These are phyloP conservation scores for Chaetodon trifascialis DNA, from an alignment of 2,113 vertebrate genomes.

Conservation along the genomic window DNA sequence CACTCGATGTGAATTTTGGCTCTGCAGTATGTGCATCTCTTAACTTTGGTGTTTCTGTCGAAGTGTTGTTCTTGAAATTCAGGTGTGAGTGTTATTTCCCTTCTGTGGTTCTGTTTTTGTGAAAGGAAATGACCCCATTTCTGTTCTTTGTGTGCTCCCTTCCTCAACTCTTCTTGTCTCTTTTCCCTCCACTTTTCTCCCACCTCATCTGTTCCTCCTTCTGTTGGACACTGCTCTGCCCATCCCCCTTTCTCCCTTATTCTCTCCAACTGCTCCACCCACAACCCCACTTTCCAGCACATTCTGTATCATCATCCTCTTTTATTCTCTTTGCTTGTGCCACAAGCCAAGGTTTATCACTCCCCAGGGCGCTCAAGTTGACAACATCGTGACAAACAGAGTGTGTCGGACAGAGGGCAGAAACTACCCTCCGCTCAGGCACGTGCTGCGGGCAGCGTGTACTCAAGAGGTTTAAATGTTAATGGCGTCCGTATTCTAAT, in stretches of 20 bases:
- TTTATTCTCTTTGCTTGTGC: constrained; percentile 67
- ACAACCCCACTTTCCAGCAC: constrained; percentile 60
- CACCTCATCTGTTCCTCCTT: constrained; percentile 78
- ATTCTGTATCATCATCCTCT: constrained; percentile 55
- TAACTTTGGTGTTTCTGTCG: not conserved
- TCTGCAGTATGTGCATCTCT: constrained; percentile 6
- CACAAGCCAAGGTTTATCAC: constrained; percentile 67
- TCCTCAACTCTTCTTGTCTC: constrained; percentile 44
- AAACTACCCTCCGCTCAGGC: constrained; percentile 28
- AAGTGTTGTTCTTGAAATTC: not conserved
- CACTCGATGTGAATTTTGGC: not conserved
- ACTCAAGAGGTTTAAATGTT: constrained; percentile 50
- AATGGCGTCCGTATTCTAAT: constrained; percentile 55
- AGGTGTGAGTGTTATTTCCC: constrained; percentile 27
- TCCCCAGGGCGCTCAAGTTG: constrained; percentile 57
- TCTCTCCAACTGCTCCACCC: constrained; percentile 64
- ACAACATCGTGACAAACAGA: constrained; percentile 54
- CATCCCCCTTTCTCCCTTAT: constrained; percentile 63
- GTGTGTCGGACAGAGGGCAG: constrained; percentile 52
- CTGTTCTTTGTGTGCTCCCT: constrained; percentile 51
- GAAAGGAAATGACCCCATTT: constrained; percentile 55
- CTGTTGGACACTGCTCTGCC: constrained; percentile 73
- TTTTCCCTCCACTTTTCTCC: constrained; percentile 70
- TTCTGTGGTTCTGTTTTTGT: constrained; percentile 19
- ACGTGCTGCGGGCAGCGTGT: constrained; percentile 50